Evolutionary conservation across 2,888 invertebrate genomes (phyloP).

Genomic region (Chesias legatella): DNA sequence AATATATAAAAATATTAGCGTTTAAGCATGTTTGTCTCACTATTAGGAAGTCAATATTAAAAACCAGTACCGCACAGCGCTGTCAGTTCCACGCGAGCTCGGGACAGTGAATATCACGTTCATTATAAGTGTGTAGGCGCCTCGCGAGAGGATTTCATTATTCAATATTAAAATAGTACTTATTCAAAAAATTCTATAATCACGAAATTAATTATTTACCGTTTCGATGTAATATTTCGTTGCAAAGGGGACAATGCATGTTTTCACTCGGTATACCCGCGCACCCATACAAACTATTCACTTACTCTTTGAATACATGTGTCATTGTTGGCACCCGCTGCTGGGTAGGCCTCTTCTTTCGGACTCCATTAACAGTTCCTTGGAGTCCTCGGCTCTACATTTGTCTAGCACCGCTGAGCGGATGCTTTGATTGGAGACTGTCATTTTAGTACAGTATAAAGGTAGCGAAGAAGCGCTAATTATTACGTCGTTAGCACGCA

Average conservation of each 20-base stretch:
- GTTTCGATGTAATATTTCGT: constrained; percentile 71
- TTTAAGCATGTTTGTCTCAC: constrained; percentile 28
- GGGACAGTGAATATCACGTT: constrained; percentile 53
- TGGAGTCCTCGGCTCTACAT: no score
- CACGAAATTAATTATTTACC: constrained; percentile 60
- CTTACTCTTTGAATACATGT: no score
- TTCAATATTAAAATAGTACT: constrained; percentile 74
- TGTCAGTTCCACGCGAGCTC: constrained; percentile 48
- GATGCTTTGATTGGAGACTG: no score
- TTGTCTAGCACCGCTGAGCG: no score
- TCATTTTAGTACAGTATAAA: no score
- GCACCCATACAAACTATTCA: no score
- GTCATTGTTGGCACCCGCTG: no score
- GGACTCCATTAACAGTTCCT: no score
- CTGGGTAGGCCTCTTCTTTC: no score
- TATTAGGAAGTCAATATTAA: constrained; percentile 16
- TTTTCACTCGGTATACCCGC: constrained; percentile 26
- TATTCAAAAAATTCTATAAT: constrained; percentile 72
- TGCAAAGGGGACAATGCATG: constrained; percentile 68
- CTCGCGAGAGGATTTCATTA: constrained; percentile 66
- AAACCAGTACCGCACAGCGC: constrained; percentile 38
- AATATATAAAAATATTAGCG: constrained; percentile 22
- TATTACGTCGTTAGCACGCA: no score
- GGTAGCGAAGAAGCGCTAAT: no score
- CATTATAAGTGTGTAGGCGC: constrained; percentile 56